phyloP scores from a whole-genome alignment of 2,888 invertebrate genomes.

The Gymnoscelis rufifasciata region DNA sequence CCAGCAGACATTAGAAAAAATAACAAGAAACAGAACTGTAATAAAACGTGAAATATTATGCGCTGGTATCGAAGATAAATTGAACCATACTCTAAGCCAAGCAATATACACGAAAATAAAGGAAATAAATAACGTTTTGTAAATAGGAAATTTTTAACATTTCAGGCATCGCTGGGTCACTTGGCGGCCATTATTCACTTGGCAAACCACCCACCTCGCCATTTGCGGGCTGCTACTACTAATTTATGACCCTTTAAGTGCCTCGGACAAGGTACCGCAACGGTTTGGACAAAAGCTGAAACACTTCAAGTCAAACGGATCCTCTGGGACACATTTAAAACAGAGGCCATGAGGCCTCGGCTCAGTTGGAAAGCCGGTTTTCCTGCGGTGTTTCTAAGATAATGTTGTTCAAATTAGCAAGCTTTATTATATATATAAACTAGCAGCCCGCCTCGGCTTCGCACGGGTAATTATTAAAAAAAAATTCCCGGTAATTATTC shows the following conservation, averaged over 20 bases:
- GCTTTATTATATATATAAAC: too few relatives aligned
- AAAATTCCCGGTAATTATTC: too few relatives aligned
- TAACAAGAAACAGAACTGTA: constrained; percentile 3
- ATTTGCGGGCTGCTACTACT: constrained; percentile 67
- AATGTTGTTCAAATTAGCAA: too few relatives aligned
- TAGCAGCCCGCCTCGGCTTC: too few relatives aligned
- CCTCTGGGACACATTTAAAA: constrained; percentile 17
- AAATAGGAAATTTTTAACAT: constrained; percentile 48
- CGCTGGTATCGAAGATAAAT: constrained; percentile 3
- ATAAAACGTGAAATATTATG: constrained; percentile 7
- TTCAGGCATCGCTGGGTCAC: constrained; percentile 50
- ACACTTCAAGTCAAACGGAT: constrained; percentile 34
- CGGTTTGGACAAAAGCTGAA: constrained; percentile 59
- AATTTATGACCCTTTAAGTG: constrained; percentile 75
- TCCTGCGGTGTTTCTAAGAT: too few relatives aligned
- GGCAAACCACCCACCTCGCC: constrained; percentile 65
- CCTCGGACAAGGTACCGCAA: constrained; percentile 49
- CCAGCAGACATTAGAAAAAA: neutral
- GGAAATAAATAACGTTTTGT: constrained; percentile 28
- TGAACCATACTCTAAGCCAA: constrained; percentile 8
- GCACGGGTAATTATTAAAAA: too few relatives aligned
- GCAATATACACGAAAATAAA: constrained; percentile 11
- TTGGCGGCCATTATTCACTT: constrained; percentile 66
- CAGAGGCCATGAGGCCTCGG: neutral
- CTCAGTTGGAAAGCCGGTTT: too few relatives aligned